Base-by-base conservation (phyloP, 64 coral and sea anemone genomes). In the Montipora sp. region DNA sequence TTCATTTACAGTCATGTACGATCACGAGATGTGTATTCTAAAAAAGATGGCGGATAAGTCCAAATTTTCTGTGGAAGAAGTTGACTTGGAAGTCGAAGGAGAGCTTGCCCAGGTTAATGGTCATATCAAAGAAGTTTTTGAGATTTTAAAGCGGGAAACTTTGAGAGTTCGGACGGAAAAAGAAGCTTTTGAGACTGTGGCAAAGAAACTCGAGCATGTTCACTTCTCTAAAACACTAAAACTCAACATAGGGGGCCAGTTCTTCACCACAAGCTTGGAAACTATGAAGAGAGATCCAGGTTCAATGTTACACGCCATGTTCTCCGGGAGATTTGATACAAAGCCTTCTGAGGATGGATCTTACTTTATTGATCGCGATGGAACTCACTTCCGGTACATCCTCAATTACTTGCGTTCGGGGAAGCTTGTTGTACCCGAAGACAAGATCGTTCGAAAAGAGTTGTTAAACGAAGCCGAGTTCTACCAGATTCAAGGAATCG, bases 351-450 rank as follows among this genome's bases (percentile, higher is more conserved):
- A 75, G 55, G 71, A 77, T 14, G 87, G 87, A 48, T 55, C 50
- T 55, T 89, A 76, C 73, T 89, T 89, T 69, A 89, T 89, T 47
- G 87, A 89, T 61, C 87, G 87, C 51, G 87, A 89, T 63, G 87
- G 87, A 43, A 77, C 87, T 51, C 77, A 57, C 73, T 89, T 89
- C 49, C 72, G 87, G 8, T 89, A 89, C 48, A 79, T 89, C 75
- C 55, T 89, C 74, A 89, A 89, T 45, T 89, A 77, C 57, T 89
- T 89, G 43, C 75, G 87, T n/a, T 78, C 87, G 21, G 72, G 50
- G 0, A 43, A 78, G 12, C 87, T 89, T 3, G 6, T 76, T 60
- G 47, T 78, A 0, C 87, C 74, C n/a, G 87, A 89, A 3, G 72
- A 76, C 22, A 45, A 61, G 22, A 4, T 77, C 9, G 19, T 77